Percentiles rank a stretch among this genome's conserved stretches.
These are phyloP conservation scores for Popillia japonica DNA, from an alignment of 1,140 invertebrate species.

Conservation along the genomic window DNA sequence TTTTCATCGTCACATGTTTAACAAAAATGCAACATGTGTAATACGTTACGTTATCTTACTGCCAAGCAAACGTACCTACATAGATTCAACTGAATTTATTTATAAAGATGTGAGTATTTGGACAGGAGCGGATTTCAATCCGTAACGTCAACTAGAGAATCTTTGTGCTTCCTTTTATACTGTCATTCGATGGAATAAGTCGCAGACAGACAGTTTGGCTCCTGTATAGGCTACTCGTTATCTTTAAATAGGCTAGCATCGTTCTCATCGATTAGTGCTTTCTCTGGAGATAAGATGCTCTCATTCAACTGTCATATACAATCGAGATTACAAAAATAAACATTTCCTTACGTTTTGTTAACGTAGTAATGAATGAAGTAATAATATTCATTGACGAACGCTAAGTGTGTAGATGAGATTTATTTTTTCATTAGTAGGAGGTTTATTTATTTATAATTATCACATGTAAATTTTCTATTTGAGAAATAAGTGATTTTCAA, in stretches of 20 bases:
- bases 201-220: conserved; percentile 12
- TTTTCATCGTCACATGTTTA: too few relatives aligned
- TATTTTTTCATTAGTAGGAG: too few relatives aligned
- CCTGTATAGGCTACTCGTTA: not conserved
- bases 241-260: not conserved
- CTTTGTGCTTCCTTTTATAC: not conserved
- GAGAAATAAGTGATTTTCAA: too few relatives aligned
- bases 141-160: not conserved
- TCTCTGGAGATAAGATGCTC: not conserved
- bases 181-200: not conserved
- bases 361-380: not conserved
- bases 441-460: too few relatives aligned
- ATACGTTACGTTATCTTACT: not conserved
- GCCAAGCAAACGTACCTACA: not conserved
- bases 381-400: too few relatives aligned
- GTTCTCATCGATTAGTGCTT: not conserved
- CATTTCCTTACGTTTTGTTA: not conserved
- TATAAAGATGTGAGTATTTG: not conserved
- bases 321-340: not conserved
- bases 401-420: too few relatives aligned
- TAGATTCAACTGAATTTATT: not conserved
- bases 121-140: not conserved
- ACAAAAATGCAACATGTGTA: not conserved
- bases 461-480: too few relatives aligned
- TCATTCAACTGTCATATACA: not conserved